phyloP scores from a whole-genome alignment of 2,888 invertebrate species.

The Phyllotreta striolata region DNA sequence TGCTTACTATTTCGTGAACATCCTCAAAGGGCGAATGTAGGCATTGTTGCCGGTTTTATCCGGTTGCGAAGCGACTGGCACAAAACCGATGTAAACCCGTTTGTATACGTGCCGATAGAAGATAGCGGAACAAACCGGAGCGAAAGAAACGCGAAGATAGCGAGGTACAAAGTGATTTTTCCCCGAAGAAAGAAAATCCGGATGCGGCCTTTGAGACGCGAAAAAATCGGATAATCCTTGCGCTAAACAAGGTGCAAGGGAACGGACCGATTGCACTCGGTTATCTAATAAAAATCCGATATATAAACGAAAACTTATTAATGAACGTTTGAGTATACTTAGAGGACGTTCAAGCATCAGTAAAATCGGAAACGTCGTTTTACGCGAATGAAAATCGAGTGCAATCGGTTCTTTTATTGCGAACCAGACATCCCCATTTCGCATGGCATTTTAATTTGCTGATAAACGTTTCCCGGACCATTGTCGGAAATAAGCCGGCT shows the following conservation, averaged over 20 bases:
- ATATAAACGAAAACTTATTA: too few relatives aligned
- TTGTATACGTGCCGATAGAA: too few relatives aligned
- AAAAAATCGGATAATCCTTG: slow-evolving; percentile 16
- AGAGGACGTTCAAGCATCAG: too few relatives aligned
- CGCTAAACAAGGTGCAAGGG: slow-evolving; percentile 6
- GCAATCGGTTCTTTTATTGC: background rate
- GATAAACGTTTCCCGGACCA: slow-evolving; percentile 36
- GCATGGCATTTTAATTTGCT: slow-evolving; percentile 38
- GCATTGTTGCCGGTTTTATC: too few relatives aligned
- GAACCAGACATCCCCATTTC: slow-evolving; percentile 16
- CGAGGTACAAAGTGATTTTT: slow-evolving; percentile 36
- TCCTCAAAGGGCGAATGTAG: too few relatives aligned
- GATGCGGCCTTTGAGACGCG: slow-evolving; percentile 14
- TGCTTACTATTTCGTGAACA: too few relatives aligned
- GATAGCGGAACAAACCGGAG: slow-evolving; percentile 14
- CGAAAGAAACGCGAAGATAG: slow-evolving; percentile 31
- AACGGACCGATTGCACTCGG: background rate
- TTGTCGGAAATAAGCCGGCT: slow-evolving; percentile 37
- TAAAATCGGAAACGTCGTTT: too few relatives aligned
- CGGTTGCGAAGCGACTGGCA: too few relatives aligned
- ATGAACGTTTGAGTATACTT: too few relatives aligned
- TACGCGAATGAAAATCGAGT: too few relatives aligned
- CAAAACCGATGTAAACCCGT: too few relatives aligned
- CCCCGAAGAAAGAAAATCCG: slow-evolving; percentile 24
- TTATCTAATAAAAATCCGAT: too few relatives aligned